phyloP scores from a whole-genome alignment of 2,113 vertebrate genomes.

The Lampris incognitus region DNA sequence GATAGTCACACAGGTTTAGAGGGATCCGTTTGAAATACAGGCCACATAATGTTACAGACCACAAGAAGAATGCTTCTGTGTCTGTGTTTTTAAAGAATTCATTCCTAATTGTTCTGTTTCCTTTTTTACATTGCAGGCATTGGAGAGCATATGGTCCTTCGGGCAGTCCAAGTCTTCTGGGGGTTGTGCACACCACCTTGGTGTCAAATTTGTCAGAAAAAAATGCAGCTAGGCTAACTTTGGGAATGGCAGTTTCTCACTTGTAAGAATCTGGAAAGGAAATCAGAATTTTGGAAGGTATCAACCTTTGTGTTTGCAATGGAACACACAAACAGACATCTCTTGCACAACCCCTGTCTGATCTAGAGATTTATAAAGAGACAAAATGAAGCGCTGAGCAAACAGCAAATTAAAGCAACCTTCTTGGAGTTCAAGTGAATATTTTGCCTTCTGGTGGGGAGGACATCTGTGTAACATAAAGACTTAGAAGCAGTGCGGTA shows the following conservation, averaged over 20 bases:
- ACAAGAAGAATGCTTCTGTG: background rate
- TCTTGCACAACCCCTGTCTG: background rate
- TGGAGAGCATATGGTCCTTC: constrained; percentile 24
- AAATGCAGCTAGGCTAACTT: constrained; percentile 24
- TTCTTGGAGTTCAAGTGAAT: constrained; percentile 4
- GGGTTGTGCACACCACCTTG: constrained; percentile 6
- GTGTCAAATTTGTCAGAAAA: constrained; percentile 5
- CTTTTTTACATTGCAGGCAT: constrained; percentile 47
- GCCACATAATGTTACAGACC: background rate
- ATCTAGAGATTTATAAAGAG: constrained; percentile 13
- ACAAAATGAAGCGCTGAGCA: background rate
- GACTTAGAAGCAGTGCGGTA: background rate
- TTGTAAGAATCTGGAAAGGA: constrained; percentile 29
- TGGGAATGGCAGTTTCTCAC: constrained; percentile 14
- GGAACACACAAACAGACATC: background rate
- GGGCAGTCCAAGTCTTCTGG: background rate
- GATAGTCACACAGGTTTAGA: background rate
- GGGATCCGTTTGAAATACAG: background rate
- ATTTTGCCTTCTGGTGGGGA: background rate
- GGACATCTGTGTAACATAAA: background rate
- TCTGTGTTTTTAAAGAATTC: background rate
- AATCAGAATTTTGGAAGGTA: constrained; percentile 14
- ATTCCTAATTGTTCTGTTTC: constrained; percentile 33
- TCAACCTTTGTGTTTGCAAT: background rate
- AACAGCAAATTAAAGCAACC: background rate